These are phyloP conservation scores for Lineus longissimus DNA, from an alignment of 1,140 invertebrate genomes.

Conservation along the genomic window DNA sequence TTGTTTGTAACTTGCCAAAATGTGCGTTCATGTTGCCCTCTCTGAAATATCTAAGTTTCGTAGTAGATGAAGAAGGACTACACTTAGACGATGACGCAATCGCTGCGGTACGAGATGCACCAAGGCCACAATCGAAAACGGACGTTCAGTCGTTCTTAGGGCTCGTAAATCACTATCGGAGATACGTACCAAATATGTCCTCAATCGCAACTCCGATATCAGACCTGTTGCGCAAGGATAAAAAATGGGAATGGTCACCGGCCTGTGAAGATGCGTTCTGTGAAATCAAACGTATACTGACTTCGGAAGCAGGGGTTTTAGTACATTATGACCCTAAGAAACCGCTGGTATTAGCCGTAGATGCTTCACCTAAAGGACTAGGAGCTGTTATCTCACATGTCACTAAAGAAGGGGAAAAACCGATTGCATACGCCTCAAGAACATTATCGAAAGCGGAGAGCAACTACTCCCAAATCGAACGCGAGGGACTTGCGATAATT, in stretches of 20 bases:
- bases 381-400: slow-evolving; percentile 24
- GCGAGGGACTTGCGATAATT: slow-evolving; percentile 51
- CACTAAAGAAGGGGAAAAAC: slow-evolving; percentile 23
- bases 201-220: not conserved
- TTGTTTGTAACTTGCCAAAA: not conserved
- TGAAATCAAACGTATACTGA: slow-evolving; percentile 30
- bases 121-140: slow-evolving; percentile 32
- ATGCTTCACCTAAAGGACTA: slow-evolving; percentile 17
- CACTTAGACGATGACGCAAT: slow-evolving; percentile 36
- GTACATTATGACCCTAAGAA: slow-evolving; percentile 14
- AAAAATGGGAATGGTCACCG: slow-evolving; percentile 9
- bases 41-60: not conserved
- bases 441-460: slow-evolving; percentile 40
- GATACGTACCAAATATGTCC: slow-evolving; percentile 6
- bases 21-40: not conserved
- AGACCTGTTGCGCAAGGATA: not conserved
- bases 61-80: slow-evolving; percentile 21
- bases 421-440: slow-evolving; percentile 45
- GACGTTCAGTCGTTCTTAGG: slow-evolving; percentile 30
- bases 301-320: slow-evolving; percentile 11
- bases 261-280: not conserved
- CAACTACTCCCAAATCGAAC: slow-evolving; percentile 54
- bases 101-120: slow-evolving; percentile 34
- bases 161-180: slow-evolving; percentile 13
- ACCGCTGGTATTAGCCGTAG: slow-evolving; percentile 26